Percentiles rank a stretch among this genome's conserved stretches.
phyloP scores from a whole-genome alignment of 2,113 vertebrate genomes.

The Mustela nigripes region DNA sequence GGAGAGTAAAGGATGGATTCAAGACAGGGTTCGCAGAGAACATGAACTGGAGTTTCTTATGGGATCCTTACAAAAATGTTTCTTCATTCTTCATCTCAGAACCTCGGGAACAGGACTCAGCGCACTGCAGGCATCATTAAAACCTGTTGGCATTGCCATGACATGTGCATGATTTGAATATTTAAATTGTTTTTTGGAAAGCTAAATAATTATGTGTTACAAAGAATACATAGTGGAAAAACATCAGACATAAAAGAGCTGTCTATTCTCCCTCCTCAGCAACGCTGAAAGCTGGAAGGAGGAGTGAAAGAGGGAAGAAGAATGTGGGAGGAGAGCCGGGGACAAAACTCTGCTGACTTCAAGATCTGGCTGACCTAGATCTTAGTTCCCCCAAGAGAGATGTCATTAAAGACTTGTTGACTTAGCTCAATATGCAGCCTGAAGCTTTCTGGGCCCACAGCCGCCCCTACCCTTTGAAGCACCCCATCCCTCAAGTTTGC shows the following conservation, averaged over 20 bases:
- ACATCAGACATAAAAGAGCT: constrained; percentile 8
- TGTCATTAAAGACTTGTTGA: constrained; percentile 67
- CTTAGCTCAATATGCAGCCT: constrained; percentile 60
- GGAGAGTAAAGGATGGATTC: background rate
- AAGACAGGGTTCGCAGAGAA: background rate
- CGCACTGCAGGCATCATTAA: background rate
- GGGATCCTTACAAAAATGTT: background rate
- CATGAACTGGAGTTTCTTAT: background rate
- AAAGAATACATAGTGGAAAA: constrained; percentile 58
- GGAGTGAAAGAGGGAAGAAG: constrained; percentile 34
- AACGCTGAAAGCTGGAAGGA: constrained; percentile 33
- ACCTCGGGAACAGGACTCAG: background rate
- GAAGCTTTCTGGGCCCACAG: constrained; percentile 43
- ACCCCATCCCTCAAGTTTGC: background rate
- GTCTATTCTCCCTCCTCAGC: constrained; percentile 30
- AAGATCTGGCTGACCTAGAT: constrained; percentile 69
- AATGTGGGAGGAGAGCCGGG: constrained; percentile 61
- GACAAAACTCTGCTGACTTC: constrained; percentile 67
- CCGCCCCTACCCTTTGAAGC: background rate
- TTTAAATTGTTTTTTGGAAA: constrained; percentile 58
- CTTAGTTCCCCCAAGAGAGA: constrained; percentile 63
- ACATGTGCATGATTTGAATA: background rate
- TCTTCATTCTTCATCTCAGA: background rate
- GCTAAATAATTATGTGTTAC: constrained; percentile 1
- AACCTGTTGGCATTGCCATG: background rate